Percentiles rank a stretch among this genome's conserved stretches.
These are phyloP conservation scores for Elephas maximus DNA, from an alignment of 2,113 vertebrate genomes.

Conservation along the genomic window DNA sequence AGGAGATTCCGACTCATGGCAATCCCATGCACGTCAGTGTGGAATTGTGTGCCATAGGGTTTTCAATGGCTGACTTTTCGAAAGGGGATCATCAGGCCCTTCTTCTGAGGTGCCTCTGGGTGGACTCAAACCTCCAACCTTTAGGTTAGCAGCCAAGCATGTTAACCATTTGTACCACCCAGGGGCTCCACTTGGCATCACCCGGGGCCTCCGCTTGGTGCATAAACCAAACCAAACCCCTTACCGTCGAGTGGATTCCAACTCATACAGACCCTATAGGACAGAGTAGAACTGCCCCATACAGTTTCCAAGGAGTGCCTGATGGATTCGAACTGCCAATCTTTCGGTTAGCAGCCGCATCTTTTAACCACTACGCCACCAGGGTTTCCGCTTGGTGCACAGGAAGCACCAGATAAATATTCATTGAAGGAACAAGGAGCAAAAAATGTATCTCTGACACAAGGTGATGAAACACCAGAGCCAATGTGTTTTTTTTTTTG, in stretches of 20 bases:
- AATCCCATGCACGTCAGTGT: background rate
- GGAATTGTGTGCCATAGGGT: background rate
- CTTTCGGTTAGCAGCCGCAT: too few relatives aligned
- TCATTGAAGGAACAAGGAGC: background rate
- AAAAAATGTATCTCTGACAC: background rate
- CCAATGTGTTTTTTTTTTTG: accelerated
- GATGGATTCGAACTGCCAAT: too few relatives aligned
- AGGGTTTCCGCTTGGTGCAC: background rate
- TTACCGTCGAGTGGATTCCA: too few relatives aligned
- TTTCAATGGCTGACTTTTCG: background rate
- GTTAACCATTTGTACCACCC: background rate
- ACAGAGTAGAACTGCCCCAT: too few relatives aligned
- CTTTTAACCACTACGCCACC: too few relatives aligned
- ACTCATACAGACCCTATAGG: too few relatives aligned
- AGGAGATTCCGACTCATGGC: background rate
- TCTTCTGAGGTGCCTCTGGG: background rate
- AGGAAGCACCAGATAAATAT: background rate
- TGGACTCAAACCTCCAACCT: background rate
- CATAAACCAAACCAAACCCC: too few relatives aligned
- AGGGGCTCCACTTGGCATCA: background rate
- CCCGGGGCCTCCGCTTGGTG: too few relatives aligned
- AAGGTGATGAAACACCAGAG: background rate
- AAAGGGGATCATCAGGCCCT: background rate
- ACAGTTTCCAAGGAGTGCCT: too few relatives aligned
- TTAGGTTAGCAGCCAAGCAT: background rate